A percentile compares a stretch with the other conserved stretches of the same genome.
These are phyloP conservation scores for Cichladusa arquata DNA, from an alignment of 2,113 vertebrate genomes.

Conservation along the genomic window DNA sequence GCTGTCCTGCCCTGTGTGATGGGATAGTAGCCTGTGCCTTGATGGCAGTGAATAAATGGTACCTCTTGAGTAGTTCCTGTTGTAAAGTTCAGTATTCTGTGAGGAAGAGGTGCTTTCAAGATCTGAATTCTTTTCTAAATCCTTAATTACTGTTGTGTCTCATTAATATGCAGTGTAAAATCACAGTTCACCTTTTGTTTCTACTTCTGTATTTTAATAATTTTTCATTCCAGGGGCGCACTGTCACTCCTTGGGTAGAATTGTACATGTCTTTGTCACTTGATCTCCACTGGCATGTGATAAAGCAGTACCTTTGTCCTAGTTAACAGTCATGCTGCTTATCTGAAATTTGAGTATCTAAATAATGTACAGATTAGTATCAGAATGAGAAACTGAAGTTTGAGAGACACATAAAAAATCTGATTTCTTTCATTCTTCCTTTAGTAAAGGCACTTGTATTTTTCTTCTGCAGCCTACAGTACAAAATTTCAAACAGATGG, in stretches of 20 bases:
- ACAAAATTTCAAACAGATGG: constrained; percentile 46
- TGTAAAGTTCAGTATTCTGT: background rate
- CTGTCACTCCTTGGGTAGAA: background rate
- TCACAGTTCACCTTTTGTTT: background rate
- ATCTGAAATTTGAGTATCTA: background rate
- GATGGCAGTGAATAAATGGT: background rate
- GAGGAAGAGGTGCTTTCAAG: background rate
- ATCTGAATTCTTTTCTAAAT: background rate
- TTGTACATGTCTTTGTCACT: background rate
- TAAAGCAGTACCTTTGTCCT: background rate
- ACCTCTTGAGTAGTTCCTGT: background rate
- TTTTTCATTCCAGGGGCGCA: background rate
- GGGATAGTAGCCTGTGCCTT: background rate
- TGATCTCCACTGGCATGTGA: background rate
- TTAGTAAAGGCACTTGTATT: background rate
- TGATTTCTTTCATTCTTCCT: background rate
- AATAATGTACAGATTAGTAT: background rate
- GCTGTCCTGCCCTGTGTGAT: rapidly evolving
- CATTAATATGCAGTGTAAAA: background rate
- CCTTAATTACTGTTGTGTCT: background rate
- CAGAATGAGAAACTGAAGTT: background rate
- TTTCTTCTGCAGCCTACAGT: background rate
- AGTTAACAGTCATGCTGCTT: background rate
- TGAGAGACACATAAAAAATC: background rate
- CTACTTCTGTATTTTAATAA: background rate